Evolutionary conservation across 1,140 invertebrate genomes (phyloP), one percentile per base, ranked within the genome.

Genomic region (Delia radicum): DNA sequence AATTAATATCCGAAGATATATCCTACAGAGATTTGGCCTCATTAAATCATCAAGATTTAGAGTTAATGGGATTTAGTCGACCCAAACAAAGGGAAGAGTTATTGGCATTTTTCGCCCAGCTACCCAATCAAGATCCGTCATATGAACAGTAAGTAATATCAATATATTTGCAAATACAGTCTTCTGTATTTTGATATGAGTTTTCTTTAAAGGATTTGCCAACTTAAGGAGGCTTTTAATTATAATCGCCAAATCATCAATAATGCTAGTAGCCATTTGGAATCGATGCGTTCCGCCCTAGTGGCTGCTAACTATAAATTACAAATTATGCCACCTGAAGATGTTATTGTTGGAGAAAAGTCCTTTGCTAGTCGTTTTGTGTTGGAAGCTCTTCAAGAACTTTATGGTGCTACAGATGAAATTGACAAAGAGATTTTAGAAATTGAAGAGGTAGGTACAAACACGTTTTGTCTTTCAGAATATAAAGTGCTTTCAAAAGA

Each of bases 291-390:
- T 10, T 78, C 81, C 15, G 80, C 84, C 3, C n/a, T 85, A 37
- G 76, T 81, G 0, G 80, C 79, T 18, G 79, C 82, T 37, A 84
- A 85, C 48, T 84, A 84, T 69, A 85, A 85, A 77, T 42, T 85
- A 55, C 74, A 80, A 46, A 74, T 84, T 18, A 77, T 80, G 62
- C 82, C 81, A 8, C 80, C 82, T 2, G 84, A 85, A 24, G 84
- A 85, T 77, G 76, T 85, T 10, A 69, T 85, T 10, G 80, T 85
- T 2, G 84, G 81, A n/a, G 84, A 85, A 15, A 85, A 85, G 27
- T 77, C 77, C 5, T 85, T 84, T 78, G 84, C 84, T 4, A 85
- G 84, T 72, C 78, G 80, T 28, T 85, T 85, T 63, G 84, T 82
- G 0, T 67, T 85, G 26, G 81, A 85, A 18, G 82, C 84, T 0